A percentile compares a stretch with the other conserved stretches of the same genome.
phyloP scores from a whole-genome alignment of 92 coral and sea anemone species.

The Phymanthus crucifer region DNA sequence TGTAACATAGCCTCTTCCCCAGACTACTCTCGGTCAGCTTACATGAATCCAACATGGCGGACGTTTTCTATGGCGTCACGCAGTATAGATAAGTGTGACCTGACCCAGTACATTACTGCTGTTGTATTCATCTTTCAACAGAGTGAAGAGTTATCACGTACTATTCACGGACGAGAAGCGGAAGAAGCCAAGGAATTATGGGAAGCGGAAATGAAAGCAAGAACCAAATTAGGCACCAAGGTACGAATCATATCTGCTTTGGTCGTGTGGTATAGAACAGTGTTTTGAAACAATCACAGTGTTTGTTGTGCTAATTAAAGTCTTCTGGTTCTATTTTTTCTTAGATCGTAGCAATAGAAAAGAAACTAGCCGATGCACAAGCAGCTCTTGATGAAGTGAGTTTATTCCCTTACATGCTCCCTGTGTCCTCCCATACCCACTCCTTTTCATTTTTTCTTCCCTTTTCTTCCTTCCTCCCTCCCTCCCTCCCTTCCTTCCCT shows the following conservation, averaged over 20 bases:
- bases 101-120: background rate
- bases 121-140: constrained; percentile 2
- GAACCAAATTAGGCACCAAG: constrained; percentile 94
- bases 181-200: constrained; percentile 90
- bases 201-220: constrained; percentile 90
- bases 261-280: too few relatives aligned
- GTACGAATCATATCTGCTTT: constrained; percentile 26
- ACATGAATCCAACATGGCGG: too few relatives aligned
- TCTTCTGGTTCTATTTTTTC: background rate
- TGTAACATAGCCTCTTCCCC: too few relatives aligned
- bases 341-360: constrained; percentile 83
- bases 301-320: background rate
- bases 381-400: constrained; percentile 83
- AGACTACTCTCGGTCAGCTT: too few relatives aligned
- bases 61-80: too few relatives aligned
- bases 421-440: background rate
- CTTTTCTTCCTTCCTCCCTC: too few relatives aligned
- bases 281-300: too few relatives aligned
- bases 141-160: constrained; percentile 78
- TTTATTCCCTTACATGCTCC: background rate
- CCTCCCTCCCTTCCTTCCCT: too few relatives aligned
- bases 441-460: too few relatives aligned
- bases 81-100: too few relatives aligned
- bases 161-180: constrained; percentile 87
- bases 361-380: constrained; percentile 66